A percentile compares a stretch with the other conserved stretches of the same genome.
phyloP scores from a whole-genome alignment of 2,888 invertebrate genomes.

The Heliconius ethilla region DNA sequence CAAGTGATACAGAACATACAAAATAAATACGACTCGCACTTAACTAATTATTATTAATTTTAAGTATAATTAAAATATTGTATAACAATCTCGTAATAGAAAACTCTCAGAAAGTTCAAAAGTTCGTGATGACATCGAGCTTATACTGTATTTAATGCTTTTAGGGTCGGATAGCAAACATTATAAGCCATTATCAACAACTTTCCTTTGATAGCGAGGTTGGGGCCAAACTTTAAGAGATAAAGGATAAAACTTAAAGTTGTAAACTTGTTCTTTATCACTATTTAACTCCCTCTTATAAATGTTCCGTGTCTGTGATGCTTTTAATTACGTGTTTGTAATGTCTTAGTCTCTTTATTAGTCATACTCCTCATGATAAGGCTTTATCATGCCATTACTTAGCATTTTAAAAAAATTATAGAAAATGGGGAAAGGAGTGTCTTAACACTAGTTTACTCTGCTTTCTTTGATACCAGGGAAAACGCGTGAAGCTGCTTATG shows the following conservation, averaged over 20 bases:
- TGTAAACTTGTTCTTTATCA: slow-evolving; percentile 35
- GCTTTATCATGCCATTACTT: too few species aligned
- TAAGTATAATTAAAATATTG: not conserved
- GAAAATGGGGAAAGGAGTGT: too few species aligned
- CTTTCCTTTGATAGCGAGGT: slow-evolving; percentile 28
- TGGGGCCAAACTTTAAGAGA: slow-evolving; percentile 18
- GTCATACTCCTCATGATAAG: too few species aligned
- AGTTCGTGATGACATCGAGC: slow-evolving; percentile 14
- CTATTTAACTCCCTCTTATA: slow-evolving; percentile 26
- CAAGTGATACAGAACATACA: not conserved
- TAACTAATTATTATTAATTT: not conserved
- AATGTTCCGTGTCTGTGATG: slow-evolving; percentile 15
- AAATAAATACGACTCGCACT: not conserved
- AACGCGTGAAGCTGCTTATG: not conserved
- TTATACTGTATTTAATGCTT: slow-evolving; percentile 25
- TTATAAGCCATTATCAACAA: slow-evolving; percentile 30
- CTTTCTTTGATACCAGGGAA: not conserved
- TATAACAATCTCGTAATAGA: slow-evolving; percentile 5
- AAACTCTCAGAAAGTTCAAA: slow-evolving; percentile 10
- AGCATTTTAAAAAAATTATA: too few species aligned
- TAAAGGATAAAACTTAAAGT: slow-evolving; percentile 30
- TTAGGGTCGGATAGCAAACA: slow-evolving; percentile 17
- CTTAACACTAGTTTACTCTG: not conserved
- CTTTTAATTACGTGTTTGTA: slow-evolving; percentile 7
- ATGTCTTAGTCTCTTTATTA: not conserved